Evolutionary conservation across 2,888 invertebrate genomes (phyloP), one percentile per base, ranked within the genome.

Genomic region (Stenodema calcarata): DNA sequence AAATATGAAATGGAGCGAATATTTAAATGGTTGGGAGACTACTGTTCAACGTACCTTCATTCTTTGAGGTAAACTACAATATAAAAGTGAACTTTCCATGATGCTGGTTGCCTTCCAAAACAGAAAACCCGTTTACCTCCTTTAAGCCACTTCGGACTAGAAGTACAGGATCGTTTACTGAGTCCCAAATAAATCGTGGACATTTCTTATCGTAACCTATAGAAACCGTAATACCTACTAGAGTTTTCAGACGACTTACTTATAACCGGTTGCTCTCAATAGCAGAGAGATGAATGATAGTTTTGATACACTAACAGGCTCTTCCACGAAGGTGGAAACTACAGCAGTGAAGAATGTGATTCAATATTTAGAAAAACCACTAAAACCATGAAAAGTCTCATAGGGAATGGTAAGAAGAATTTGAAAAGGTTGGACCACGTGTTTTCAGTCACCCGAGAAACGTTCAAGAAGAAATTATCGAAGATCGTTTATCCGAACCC

Each of bases 281-380:
- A n/a, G n/a, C n/a, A n/a, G n/a, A n/a, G n/a, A n/a, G n/a, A n/a
- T n/a, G n/a, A n/a, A n/a, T 2, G 35, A 35, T 35, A 7, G 35
- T 35, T 35, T 35, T 35, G 9, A 54, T 54, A 9, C n/a, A 73
- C 16, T 50, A 16, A n/a, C 84, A 84, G 84, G 27, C 44, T 84
- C 16, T 84, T 84, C 28, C 84, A 84, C 54, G 84, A 84, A 47
- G 84, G 84, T 11, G 84, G 84, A 0, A 84, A 84, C 41, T 84
- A 84, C 84, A 73, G 47, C 44, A 18, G 9, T 16, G 84, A 84
- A 42, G 84, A 84, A 14, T 84, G 84, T 44, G 73, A 84, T 2
- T n/a, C 30, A 12, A 47, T 75, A 0, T 42, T 30, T 28, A 84
- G 28, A 35, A 73, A 84, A 73, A 28, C 27, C n/a, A n/a, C 47